Conservation (phyloP, 2,113 vertebrate genomes). For the Octodon degus region DNA sequence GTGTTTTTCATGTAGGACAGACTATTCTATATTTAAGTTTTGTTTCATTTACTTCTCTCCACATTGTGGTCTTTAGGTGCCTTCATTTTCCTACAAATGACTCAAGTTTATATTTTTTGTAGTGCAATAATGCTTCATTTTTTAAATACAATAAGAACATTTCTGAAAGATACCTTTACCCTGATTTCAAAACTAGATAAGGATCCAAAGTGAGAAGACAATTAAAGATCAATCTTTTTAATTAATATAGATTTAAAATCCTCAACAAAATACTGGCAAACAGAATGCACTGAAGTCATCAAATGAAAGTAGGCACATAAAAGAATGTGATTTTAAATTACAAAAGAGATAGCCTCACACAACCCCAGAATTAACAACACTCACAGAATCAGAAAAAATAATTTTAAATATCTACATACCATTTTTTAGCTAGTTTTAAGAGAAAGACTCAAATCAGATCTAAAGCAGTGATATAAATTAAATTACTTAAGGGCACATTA, state of each 20-base stretch:
- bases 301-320: not conserved
- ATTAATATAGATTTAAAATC: not conserved
- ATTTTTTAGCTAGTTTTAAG: not conserved
- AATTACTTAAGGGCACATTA: not conserved
- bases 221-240: not conserved
- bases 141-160: not conserved
- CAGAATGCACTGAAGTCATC: not conserved
- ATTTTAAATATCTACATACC: not conserved
- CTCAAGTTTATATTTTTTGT: not conserved
- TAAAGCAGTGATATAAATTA: not conserved
- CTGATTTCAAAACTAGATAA: not conserved
- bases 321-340: not conserved
- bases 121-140: not conserved
- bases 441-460: slow-evolving; percentile 33
- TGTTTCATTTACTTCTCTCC: not conserved
- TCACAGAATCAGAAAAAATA: not conserved
- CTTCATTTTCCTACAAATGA: not conserved
- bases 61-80: not conserved
- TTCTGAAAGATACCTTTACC: not conserved
- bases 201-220: not conserved
- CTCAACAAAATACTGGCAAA: not conserved
- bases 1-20: not conserved
- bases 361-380: not conserved
- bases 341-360: not conserved
- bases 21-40: not conserved